Evolutionary conservation across 2,113 vertebrate species (phyloP).

Genomic region (Alaudala cheleensis): DNA sequence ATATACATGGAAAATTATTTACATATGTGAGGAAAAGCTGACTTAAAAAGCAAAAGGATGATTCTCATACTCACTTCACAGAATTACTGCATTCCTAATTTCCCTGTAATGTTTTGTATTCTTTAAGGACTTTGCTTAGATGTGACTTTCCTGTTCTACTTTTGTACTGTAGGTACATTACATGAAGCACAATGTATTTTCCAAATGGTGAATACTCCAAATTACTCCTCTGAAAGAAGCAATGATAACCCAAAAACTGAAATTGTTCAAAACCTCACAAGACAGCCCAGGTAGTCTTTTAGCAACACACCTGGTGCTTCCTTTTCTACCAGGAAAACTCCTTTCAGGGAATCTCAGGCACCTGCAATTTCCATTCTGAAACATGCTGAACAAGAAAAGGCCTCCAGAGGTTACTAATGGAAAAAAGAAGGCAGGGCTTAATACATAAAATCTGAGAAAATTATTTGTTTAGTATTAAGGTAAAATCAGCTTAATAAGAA

Average conservation of each 20-base stretch:
- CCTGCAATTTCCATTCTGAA: neutral
- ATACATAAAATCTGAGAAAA: neutral
- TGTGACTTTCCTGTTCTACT: neutral
- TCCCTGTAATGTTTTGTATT: neutral
- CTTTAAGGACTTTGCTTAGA: neutral
- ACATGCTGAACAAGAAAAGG: neutral
- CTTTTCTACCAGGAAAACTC: neutral
- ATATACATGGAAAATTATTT: neutral
- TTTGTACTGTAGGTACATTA: neutral
- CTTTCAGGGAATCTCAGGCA: neutral
- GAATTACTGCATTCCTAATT: neutral
- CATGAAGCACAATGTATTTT: neutral
- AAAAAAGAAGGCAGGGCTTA: accelerated
- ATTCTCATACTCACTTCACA: neutral
- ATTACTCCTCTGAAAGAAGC: neutral
- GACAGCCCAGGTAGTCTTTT: neutral
- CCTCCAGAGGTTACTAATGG: neutral
- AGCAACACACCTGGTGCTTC: neutral
- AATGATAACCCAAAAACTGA: neutral
- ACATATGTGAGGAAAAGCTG: neutral
- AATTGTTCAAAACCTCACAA: neutral
- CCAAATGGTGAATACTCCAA: neutral
- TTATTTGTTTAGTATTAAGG: neutral
- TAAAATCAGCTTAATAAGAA: neutral
- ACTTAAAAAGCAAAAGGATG: neutral